Evolutionary conservation across 2,113 vertebrate genomes (phyloP), one percentile per base, ranked within the genome.

Genomic region (Hypomesus transpacificus): DNA sequence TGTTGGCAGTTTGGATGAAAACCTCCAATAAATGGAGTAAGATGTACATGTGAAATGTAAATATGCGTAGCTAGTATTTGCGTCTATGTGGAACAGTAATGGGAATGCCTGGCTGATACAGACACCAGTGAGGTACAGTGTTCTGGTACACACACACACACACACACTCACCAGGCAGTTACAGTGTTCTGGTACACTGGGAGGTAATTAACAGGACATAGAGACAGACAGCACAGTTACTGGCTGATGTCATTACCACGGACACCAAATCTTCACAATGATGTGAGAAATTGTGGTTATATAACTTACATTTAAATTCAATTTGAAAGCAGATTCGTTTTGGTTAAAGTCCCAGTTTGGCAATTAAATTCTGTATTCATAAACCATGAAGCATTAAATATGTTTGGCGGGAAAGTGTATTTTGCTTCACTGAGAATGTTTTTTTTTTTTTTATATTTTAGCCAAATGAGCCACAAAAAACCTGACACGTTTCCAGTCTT

Each of bases 381-480:
- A 59, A 69, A 69, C 56, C 57, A 46, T 59, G 39, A 58, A 58
- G 8, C 53, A 18, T 57, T 18, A 57, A 26, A 56, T 57, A 26
- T 34, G 28, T 68, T 56, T 57, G 53, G n/a, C 67, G 20, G 26
- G 67, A 58, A 34, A n/a, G 14, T 16, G 26, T 20, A 57, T 58
- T 26, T 16, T 1, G 16, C n/a, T 50, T 26, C 61, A 39, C 61
- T 13, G 61, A 17, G 60, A 63, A 63, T n/a, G 28, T 63, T 63
- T 63, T 18, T 3, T 31, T 31, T 62, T 24, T 34, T 11, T 34
- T 34, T 34, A 34, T 34, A 5, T 62, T 62, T 62, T 18, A 62
- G 60, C 26, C 60, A 62, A 62, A 62, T 31, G 60, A 62, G 60
- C 1, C 24, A 31, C 60, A 62, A 62, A 62, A 62, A 62, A 62